Evolutionary conservation across 2,888 invertebrate species (phyloP).

Genomic region (Stegophylla sp.): DNA sequence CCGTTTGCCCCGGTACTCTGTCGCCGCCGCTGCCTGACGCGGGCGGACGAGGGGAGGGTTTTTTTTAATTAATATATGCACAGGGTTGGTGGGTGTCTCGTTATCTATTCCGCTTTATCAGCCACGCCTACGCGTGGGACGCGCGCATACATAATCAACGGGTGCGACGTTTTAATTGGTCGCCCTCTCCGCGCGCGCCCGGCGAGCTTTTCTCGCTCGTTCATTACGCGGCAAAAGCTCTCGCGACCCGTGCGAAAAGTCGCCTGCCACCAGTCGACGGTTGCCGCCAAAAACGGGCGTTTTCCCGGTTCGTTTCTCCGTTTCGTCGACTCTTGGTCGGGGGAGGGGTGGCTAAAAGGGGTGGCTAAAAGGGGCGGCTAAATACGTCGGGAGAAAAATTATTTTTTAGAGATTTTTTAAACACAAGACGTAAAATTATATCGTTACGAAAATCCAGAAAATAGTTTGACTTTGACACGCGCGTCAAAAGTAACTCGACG

Average conservation of each 20-base stretch:
- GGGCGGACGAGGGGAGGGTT: not conserved
- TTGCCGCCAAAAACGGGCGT: not conserved
- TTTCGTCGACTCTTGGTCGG: no score
- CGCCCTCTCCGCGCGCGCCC: not conserved
- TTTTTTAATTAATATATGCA: conserved; percentile 54
- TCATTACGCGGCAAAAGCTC: not conserved
- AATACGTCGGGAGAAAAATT: no score
- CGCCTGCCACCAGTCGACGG: no score
- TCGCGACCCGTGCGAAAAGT: not conserved
- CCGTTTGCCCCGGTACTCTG: no score
- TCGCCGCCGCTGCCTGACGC: not conserved
- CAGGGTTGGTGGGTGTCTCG: conserved; percentile 52
- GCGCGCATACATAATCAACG: conserved; percentile 45
- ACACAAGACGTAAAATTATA: no score
- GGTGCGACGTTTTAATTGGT: conserved; percentile 51
- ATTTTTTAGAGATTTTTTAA: no score
- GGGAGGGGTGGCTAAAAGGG: no score
- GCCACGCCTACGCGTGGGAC: conserved; percentile 46
- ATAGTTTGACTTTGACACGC: no score
- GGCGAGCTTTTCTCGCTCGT: conserved; percentile 26
- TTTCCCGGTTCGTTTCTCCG: no score
- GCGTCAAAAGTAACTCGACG: no score
- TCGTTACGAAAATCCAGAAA: no score
- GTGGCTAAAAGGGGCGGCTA: no score
- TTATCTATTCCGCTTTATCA: conserved; percentile 54